Evolutionary conservation across 2,113 vertebrate genomes (phyloP), one percentile per base, ranked within the genome.

Genomic region (Caranx melampygus): DNA sequence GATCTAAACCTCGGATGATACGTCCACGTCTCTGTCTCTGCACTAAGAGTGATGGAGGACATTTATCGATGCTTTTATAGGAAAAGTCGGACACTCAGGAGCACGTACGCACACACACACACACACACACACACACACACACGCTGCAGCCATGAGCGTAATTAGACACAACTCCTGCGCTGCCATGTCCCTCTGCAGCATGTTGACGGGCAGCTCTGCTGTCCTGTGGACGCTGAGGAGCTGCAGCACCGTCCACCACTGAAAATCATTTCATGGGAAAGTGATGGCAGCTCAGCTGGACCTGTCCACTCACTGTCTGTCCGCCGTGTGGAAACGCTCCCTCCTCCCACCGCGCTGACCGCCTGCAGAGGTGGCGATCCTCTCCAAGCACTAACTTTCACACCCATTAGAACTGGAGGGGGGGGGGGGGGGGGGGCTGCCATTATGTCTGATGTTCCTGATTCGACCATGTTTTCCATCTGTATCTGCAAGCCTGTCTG

Each of bases 211-310:
- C 84, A 82, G 75, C 78, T 75, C 75, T 68, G 87, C 71, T 72
- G 73, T 81, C 52, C 52, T 37, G 61, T 57, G 74, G 70, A 81
- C 75, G 34, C 78, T 3, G 59, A 75, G 78, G 86, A 84, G 65
- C 86, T 59, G 5, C 75, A 49, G 70, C 74, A 54, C 54, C 73
- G 40, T 66, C 72, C 64, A 42, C 72, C 21, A 57, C 73, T 47
- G 49, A 63, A 79, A 84, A 76, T 12, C 33, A 64, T 84, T 79
- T 76, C 81, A 82, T 72, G 67, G 34, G 57, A 45, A 51, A 67
- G 81, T 18, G 63, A 70, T 67, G 65, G 78, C 65, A 78, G 52
- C 85, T 84, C 78, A 81, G 82, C 78, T 26, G 70, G 81, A 88
- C 69, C 71, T 61, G 79, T 79, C 37, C 47, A 72, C 79, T 65